Base-by-base conservation (phyloP, 1,140 invertebrate species). In the Ganaspis sp. region DNA sequence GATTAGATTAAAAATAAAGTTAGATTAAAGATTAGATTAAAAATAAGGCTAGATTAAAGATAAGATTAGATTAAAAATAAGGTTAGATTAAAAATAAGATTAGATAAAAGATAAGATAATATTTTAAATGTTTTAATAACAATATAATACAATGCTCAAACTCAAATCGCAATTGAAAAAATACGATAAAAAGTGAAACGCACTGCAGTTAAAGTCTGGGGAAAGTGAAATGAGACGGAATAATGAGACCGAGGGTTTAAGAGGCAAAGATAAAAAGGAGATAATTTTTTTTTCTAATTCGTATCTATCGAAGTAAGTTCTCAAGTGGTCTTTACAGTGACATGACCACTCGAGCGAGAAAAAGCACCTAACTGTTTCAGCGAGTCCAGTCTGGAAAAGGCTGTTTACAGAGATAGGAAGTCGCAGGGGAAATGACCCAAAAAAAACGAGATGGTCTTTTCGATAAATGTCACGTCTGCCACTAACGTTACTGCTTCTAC, bases 351-450 rank as follows among this genome's bases (percentile, higher is more conserved):
- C 45, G 45, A 49, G 45, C 45, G 45, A 49, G 15, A 49, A 49
- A 49, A 49, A 49, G 45, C n/a, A 49, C 17, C 45, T n/a, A 49
- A 49, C 45, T 49, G 45, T 49, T 49, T 49, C 45, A 49, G 17
- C 45, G 45, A 49, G 45, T 49, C 45, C 45, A 49, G 40, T 45
- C 40, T 45, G 40, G 45, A 49, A 34, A 49, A 49, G 45, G 45
- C 45, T 49, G 45, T 49, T 49, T 49, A 49, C 45, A 49, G 45
- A 49, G 45, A 49, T 49, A 49, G 45, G 45, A 49, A 49, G 45
- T 49, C 45, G n/a, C 45, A 49, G 45, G 45, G 45, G 45, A 49
- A 49, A 49, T 49, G 45, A n/a, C 45, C 15, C 12, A 49, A 49
- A 49, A 49, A 49, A 49, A 49, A 49, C 45, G 45, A 49, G 45